phyloP scores from a whole-genome alignment of 1,140 invertebrate genomes.

The Drosophila yakuba region DNA sequence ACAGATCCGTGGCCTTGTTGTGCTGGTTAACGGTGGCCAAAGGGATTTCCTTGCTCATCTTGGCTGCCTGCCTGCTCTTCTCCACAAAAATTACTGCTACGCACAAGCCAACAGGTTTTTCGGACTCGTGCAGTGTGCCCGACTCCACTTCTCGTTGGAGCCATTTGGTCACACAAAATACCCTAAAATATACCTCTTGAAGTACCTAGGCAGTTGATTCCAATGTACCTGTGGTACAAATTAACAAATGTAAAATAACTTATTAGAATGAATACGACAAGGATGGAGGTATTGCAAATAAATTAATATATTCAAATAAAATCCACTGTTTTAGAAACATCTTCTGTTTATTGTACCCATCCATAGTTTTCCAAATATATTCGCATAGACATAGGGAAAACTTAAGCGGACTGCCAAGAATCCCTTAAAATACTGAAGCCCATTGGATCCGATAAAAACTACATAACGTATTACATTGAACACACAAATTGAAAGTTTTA shows the following conservation, averaged over 20 bases:
- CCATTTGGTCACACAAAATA: not conserved
- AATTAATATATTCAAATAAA: not conserved
- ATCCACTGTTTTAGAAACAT: no score
- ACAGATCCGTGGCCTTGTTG: slow-evolving; percentile 85
- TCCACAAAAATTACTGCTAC: not conserved
- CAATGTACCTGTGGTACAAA: not conserved
- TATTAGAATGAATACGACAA: no score
- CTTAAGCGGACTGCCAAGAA: not conserved
- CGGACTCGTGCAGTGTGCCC: not conserved
- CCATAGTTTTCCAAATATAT: no score
- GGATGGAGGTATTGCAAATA: no score
- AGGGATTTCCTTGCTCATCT: slow-evolving; percentile 79
- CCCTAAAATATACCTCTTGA: not conserved
- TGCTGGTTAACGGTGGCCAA: slow-evolving; percentile 86
- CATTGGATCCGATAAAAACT: not conserved
- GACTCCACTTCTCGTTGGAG: not conserved
- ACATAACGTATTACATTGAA: not conserved
- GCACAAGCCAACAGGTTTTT: no score
- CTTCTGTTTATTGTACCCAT: not conserved
- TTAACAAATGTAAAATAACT: no score
- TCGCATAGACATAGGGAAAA: no score
- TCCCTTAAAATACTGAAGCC: not conserved
- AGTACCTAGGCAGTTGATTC: not conserved
- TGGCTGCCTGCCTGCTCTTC: slow-evolving; percentile 6
- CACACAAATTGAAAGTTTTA: slow-evolving; percentile 6